Conservation (phyloP, 2,113 vertebrate species). For the Cavia porcellus region DNA sequence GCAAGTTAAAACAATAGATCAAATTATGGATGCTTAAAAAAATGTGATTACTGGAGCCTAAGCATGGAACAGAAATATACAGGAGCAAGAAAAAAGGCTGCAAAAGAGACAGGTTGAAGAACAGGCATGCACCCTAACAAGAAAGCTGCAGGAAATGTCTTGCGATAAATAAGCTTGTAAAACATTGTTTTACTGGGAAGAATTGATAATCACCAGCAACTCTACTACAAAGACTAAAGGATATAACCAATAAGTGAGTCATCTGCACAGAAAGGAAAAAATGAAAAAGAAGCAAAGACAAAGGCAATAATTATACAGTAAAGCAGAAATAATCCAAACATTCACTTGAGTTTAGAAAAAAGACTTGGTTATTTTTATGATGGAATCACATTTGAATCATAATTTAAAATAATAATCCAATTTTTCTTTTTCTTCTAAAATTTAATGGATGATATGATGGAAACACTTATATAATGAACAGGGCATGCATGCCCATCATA, state of each 20-base stretch:
- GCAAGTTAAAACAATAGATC: neutral
- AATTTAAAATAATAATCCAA: neutral
- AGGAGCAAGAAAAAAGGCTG: rapidly evolving
- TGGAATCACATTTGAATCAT: neutral
- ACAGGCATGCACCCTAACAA: neutral
- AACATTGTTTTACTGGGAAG: neutral
- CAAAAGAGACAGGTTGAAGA: neutral
- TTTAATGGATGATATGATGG: neutral
- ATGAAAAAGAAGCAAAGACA: neutral
- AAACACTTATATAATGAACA: neutral
- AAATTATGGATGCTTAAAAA: neutral
- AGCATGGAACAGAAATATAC: neutral
- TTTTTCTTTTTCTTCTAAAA: neutral
- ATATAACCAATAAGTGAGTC: neutral
- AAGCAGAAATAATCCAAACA: neutral
- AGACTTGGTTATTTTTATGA: neutral
- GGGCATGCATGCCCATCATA: neutral
- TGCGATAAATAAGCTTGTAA: neutral
- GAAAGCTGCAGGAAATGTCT: neutral
- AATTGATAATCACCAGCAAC: neutral
- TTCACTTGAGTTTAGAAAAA: neutral
- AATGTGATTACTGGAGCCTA: neutral
- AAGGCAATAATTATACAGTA: neutral
- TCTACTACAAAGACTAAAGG: neutral
- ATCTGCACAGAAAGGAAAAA: neutral